Evolutionary conservation across 2,888 invertebrate genomes (phyloP).

Genomic region (Mythimna impura): DNA sequence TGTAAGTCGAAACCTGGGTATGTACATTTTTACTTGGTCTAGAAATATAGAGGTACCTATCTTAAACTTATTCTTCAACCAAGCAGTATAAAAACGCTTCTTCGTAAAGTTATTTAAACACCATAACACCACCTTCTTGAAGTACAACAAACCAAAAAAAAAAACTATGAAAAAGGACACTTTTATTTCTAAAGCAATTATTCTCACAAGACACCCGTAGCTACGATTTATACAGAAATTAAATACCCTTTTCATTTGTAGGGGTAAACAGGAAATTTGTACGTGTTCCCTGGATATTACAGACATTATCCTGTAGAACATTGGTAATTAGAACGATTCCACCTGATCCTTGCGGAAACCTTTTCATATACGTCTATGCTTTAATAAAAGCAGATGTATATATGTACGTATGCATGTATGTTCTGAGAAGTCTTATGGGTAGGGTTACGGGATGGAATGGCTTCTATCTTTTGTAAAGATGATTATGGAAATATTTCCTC

Average conservation of each 20-base stretch:
- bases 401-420: not conserved
- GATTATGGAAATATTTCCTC: not conserved
- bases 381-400: conserved; percentile 39
- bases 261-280: conserved; percentile 59
- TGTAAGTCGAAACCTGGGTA: too few relatives aligned
- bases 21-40: too few relatives aligned
- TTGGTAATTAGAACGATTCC: conserved; percentile 60
- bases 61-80: too few relatives aligned
- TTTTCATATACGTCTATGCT: conserved; percentile 53
- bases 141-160: conserved; percentile 5
- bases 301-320: conserved; percentile 59
- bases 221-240: conserved; percentile 58
- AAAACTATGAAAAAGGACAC: conserved; percentile 15
- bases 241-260: conserved; percentile 56
- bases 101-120: not conserved
- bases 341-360: conserved; percentile 63
- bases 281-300: conserved; percentile 58
- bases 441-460: not conserved
- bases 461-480: not conserved
- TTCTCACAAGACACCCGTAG: conserved; percentile 41
- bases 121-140: not conserved
- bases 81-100: not conserved
- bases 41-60: too few relatives aligned
- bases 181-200: conserved; percentile 50
- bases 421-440: conserved; percentile 4